phyloP scores from a whole-genome alignment of 2,113 vertebrate species.

The Donacobius atricapilla region DNA sequence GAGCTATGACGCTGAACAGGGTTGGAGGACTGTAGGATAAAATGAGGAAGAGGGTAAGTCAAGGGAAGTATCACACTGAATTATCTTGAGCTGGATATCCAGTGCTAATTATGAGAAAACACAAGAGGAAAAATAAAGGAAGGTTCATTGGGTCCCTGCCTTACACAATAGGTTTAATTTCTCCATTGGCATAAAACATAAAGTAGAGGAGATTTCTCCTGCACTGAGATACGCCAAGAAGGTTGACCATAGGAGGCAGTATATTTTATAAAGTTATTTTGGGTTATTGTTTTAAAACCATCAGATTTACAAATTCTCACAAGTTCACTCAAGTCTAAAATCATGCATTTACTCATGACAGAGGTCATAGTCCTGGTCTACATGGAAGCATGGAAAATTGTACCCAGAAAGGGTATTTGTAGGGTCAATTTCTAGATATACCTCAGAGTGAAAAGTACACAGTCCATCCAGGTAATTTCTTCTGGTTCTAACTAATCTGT shows the following conservation, averaged over 20 bases:
- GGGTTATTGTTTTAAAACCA: background rate
- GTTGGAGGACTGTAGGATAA: conserved; percentile 63
- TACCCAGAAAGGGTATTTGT: background rate
- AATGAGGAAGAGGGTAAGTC: conserved; percentile 53
- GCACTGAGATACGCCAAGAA: background rate
- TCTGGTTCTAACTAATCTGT: background rate
- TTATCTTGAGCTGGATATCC: background rate
- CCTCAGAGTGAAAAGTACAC: background rate
- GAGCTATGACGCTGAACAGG: conserved; percentile 74
- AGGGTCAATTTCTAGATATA: background rate
- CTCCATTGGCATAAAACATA: background rate
- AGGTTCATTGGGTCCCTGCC: background rate
- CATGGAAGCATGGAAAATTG: background rate
- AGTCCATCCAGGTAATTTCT: background rate
- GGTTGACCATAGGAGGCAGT: background rate
- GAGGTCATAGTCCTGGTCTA: background rate
- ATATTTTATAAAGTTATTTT: background rate
- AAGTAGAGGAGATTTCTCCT: background rate
- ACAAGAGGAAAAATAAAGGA: conserved; percentile 31
- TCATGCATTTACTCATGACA: background rate
- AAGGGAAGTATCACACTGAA: background rate
- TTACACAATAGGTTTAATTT: background rate
- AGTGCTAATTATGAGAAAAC: background rate
- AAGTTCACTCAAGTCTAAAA: background rate
- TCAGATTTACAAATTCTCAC: background rate